Evolutionary conservation across 2,113 vertebrate genomes (phyloP).

Genomic region (Cercopithecus mona): DNA sequence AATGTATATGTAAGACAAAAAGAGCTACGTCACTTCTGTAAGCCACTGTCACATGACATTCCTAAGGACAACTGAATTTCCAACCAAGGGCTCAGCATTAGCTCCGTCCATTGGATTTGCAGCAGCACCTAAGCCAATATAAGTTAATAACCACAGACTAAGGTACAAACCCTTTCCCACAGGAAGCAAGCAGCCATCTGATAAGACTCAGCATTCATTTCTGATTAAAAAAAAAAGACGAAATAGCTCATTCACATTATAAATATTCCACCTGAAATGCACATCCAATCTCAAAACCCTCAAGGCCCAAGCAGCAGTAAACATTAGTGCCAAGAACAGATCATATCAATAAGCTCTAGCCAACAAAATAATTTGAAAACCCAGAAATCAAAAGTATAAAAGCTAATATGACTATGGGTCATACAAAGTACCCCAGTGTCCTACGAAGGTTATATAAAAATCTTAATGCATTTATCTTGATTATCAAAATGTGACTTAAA

Average conservation of each 20-base stretch:
- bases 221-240: background rate
- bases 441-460: background rate
- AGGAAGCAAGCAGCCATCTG: background rate
- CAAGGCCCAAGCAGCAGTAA: background rate
- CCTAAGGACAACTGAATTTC: background rate
- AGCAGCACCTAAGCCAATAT: background rate
- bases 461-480: background rate
- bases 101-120: background rate
- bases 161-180: background rate
- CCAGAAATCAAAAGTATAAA: background rate
- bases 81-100: background rate
- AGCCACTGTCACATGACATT: background rate
- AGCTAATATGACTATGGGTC: background rate
- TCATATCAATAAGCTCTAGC: background rate
- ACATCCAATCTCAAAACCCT: background rate
- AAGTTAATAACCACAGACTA: background rate
- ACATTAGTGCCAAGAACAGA: background rate
- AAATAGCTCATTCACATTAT: background rate
- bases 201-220: background rate
- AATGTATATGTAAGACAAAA: background rate
- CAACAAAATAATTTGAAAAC: background rate
- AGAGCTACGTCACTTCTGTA: background rate
- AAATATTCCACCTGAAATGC: background rate
- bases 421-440: background rate
- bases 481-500: background rate